These are phyloP conservation scores for Drosophila paracracens DNA, from an alignment of 2,888 invertebrate species.

Conservation along the genomic window DNA sequence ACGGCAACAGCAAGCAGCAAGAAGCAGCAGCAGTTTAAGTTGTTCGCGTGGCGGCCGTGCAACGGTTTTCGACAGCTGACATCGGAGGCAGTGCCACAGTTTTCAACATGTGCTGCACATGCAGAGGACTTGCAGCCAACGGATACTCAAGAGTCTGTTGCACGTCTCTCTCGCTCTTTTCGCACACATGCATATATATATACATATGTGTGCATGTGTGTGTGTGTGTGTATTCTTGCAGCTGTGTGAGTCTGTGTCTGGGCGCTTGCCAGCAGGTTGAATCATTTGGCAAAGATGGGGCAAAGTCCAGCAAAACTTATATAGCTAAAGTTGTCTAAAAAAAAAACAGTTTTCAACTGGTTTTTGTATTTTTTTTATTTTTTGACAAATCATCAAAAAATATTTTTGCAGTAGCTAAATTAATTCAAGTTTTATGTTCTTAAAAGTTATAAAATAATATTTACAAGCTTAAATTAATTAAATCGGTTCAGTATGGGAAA, in stretches of 20 bases:
- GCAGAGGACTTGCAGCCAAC: slow-evolving; percentile 43
- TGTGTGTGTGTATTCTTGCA: background rate
- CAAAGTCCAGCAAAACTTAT: slow-evolving; percentile 10
- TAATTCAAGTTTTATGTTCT: no score
- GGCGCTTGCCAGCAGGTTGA: slow-evolving; percentile 55
- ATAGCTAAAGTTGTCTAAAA: background rate
- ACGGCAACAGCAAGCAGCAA: slow-evolving; percentile 36
- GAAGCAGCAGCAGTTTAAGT: slow-evolving; percentile 32
- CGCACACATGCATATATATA: background rate
- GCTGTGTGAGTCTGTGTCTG: slow-evolving; percentile 27
- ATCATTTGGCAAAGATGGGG: slow-evolving; percentile 44
- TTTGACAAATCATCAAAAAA: no score
- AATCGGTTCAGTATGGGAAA: background rate
- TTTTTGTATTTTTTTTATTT: background rate
- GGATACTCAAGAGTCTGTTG: slow-evolving; percentile 39
- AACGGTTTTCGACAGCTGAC: slow-evolving; percentile 73
- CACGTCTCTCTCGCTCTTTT: slow-evolving; percentile 24
- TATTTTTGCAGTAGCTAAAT: background rate
- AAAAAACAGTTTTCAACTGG: slow-evolving; percentile 1
- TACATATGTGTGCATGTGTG: background rate
- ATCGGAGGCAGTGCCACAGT: slow-evolving; percentile 65
- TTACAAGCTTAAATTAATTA: no score
- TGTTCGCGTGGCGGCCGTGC: slow-evolving; percentile 81
- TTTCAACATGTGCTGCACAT: slow-evolving; percentile 75
- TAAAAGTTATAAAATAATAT: no score